Percentiles rank a stretch among this genome's conserved stretches.
These are phyloP conservation scores for Muscicapa comitata DNA, from an alignment of 2,797 vertebrate species.

Conservation along the genomic window DNA sequence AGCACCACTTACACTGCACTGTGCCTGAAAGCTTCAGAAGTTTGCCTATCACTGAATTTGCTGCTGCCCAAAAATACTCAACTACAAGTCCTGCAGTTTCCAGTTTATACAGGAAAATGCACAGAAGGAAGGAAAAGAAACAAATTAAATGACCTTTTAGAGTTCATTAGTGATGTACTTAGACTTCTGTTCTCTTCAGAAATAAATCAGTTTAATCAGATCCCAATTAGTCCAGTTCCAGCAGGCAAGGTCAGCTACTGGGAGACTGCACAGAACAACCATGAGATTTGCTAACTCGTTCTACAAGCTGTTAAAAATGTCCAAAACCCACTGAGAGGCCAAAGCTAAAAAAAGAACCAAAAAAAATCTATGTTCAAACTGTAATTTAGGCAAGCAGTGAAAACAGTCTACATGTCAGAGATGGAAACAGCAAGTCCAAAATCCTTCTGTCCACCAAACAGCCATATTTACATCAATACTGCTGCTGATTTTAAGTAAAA, in stretches of 20 bases:
- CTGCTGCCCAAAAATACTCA: not conserved
- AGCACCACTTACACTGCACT: not conserved
- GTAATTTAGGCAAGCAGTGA: not conserved
- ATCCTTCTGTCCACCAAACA: not conserved
- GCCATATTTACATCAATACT: not conserved
- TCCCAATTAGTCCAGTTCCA: not conserved
- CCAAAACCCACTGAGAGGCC: not conserved
- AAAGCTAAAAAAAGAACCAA: not conserved
- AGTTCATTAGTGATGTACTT: not conserved
- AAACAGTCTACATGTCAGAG: not conserved
- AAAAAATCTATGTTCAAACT: not conserved
- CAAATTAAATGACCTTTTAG: not conserved
- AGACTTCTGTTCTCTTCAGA: not conserved
- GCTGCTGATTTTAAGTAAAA: not conserved
- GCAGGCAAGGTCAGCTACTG: not conserved
- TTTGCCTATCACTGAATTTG: not conserved
- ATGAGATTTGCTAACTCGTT: not conserved
- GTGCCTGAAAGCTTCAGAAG: not conserved
- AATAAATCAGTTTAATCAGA: constrained; percentile 38
- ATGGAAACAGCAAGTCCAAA: not conserved
- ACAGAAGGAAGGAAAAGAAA: not conserved
- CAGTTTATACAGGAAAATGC: not conserved
- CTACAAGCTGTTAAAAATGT: not conserved
- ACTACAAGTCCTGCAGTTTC: not conserved
- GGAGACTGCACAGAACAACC: not conserved